Percentiles rank a stretch among this genome's conserved stretches.
phyloP scores from a whole-genome alignment of 1,140 invertebrate species.

The Drosophila pseudoananassae region DNA sequence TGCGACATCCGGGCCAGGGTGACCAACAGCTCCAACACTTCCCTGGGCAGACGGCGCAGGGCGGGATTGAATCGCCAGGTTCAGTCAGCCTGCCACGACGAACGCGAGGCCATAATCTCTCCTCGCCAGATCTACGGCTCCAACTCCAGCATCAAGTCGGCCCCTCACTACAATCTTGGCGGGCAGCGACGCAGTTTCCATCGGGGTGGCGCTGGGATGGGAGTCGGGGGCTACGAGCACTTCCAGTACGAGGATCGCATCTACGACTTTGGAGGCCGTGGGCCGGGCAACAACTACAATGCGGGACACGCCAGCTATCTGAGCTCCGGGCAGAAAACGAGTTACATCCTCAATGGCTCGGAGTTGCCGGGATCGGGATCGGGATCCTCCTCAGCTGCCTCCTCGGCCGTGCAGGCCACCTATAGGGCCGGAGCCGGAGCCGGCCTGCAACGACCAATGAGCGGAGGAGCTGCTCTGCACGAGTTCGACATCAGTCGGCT shows the following conservation, averaged over 20 bases:
- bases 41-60: conserved; percentile 63
- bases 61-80: conserved; percentile 66
- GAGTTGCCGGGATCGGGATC: conserved; percentile 59
- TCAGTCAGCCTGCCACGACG: conserved; percentile 68
- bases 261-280: conserved; percentile 81
- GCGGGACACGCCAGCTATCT: conserved; percentile 20
- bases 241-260: conserved; percentile 79
- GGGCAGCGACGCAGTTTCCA: conserved; percentile 66
- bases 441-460: conserved; percentile 51
- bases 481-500: conserved; percentile 83
- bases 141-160: conserved; percentile 84
- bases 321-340: conserved; percentile 47
- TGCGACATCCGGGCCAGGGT: conserved; percentile 83
- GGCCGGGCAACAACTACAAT: conserved; percentile 76
- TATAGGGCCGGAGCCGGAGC: conserved; percentile 39
- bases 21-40: conserved; percentile 50
- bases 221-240: conserved; percentile 57
- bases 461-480: conserved; percentile 56
- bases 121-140: conserved; percentile 83
- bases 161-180: conserved; percentile 82
- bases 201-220: conserved; percentile 17
- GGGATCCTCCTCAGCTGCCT: conserved; percentile 73
- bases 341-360: conserved; percentile 35
- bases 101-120: conserved; percentile 62
- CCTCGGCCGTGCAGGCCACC: conserved; percentile 60